Evolutionary conservation across 2,113 vertebrate genomes (phyloP).

Genomic region (Paraplagusia blochii): DNA sequence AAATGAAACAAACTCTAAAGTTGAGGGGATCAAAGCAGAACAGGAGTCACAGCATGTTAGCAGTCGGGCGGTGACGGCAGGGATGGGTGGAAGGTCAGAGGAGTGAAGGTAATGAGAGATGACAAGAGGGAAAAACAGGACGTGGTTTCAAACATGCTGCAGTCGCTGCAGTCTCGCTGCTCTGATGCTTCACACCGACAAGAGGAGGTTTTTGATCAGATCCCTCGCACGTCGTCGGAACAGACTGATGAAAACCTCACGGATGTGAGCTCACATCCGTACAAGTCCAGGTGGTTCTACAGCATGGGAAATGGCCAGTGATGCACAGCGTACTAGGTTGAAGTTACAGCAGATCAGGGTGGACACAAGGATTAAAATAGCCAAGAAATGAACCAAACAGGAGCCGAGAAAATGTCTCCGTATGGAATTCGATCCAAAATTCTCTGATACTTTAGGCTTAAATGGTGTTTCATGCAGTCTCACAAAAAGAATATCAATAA

Average conservation of each 20-base stretch:
- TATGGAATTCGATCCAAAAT: too few species aligned
- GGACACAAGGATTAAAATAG: too few species aligned
- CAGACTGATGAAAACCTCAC: constrained; percentile 13
- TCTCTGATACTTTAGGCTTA: too few species aligned
- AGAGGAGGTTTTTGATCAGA: not conserved
- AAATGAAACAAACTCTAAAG: constrained; percentile 64
- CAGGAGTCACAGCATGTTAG: constrained; percentile 70
- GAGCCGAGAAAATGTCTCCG: too few species aligned
- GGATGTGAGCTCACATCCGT: constrained; percentile 24
- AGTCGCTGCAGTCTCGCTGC: constrained; percentile 5
- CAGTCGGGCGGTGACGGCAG: constrained; percentile 39
- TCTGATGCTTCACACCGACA: constrained; percentile 7
- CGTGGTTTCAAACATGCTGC: constrained; percentile 23
- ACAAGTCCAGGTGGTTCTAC: constrained; percentile 10
- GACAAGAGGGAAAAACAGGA: constrained; percentile 21
- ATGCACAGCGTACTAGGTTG: constrained; percentile 23
- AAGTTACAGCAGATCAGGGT: not conserved
- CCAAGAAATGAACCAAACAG: too few species aligned
- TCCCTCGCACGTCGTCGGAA: constrained; percentile 14
- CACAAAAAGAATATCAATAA: too few species aligned
- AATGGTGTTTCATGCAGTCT: too few species aligned
- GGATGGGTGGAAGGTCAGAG: not conserved
- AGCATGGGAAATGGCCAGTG: constrained; percentile 43
- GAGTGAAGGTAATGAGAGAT: constrained; percentile 25
- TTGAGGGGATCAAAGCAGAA: constrained; percentile 72